Conservation (phyloP, 1,140 invertebrate genomes). For the Drosophila santomea region DNA sequence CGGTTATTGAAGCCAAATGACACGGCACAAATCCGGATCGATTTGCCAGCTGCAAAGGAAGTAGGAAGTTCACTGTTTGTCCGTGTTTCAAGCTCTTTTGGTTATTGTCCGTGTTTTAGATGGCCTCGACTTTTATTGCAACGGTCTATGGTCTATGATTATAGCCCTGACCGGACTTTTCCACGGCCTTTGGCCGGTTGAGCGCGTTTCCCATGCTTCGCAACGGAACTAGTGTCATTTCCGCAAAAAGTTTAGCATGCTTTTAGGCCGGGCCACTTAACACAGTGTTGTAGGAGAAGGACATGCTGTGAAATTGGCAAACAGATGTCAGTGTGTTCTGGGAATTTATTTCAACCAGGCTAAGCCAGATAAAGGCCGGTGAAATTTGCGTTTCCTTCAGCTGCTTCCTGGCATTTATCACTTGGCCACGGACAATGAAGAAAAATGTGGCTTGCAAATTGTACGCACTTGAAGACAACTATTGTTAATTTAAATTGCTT, state of each 20-base stretch:
- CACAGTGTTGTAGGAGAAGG: slow-evolving; percentile 36
- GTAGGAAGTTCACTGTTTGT: slow-evolving; percentile 37
- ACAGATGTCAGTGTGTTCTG: slow-evolving; percentile 50
- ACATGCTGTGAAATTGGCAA: slow-evolving; percentile 38
- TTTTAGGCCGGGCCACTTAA: slow-evolving; percentile 73
- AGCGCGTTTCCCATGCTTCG: slow-evolving; percentile 46
- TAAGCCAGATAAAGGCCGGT: slow-evolving; percentile 20
- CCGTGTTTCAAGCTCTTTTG: slow-evolving; percentile 13
- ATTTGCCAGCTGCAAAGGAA: slow-evolving; percentile 38
- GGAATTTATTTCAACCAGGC: slow-evolving; percentile 23
- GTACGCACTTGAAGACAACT: neutral
- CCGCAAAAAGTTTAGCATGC: slow-evolving; percentile 76
- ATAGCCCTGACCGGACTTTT: slow-evolving; percentile 34
- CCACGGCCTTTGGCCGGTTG: slow-evolving; percentile 29
- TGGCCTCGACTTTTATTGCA: slow-evolving; percentile 35
- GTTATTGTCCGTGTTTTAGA: slow-evolving; percentile 38
- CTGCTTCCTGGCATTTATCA: slow-evolving; percentile 41
- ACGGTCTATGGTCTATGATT: slow-evolving; percentile 29
- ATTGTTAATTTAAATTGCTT: neutral
- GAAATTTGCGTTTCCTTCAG: slow-evolving; percentile 23
- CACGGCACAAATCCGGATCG: slow-evolving; percentile 30
- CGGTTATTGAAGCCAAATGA: slow-evolving; percentile 19
- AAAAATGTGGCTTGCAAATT: neutral
- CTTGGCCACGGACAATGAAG: neutral
- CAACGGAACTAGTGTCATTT: slow-evolving; percentile 79